Evolutionary conservation across 2,797 vertebrate genomes (phyloP).

Genomic region (Xenopus petersii): DNA sequence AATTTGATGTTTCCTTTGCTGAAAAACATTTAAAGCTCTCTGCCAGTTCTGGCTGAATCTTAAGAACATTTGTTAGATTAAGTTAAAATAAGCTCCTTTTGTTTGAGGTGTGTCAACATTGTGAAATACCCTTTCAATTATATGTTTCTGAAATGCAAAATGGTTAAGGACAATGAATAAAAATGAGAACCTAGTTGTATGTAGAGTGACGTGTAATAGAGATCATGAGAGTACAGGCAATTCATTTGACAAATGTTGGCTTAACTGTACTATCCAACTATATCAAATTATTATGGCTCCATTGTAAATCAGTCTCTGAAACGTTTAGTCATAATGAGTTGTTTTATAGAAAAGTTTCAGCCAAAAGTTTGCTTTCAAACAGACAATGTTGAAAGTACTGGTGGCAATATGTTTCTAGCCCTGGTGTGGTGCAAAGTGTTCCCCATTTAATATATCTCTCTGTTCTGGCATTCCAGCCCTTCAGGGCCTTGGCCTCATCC

Average conservation of each 20-base stretch:
- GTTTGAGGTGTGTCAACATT: conserved; percentile 42
- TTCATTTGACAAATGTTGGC: not conserved
- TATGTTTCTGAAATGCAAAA: conserved; percentile 25
- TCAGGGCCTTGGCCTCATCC: no score
- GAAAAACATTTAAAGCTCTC: conserved; percentile 20
- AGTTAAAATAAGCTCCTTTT: conserved; percentile 34
- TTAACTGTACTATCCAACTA: not conserved
- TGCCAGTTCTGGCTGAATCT: conserved; percentile 33
- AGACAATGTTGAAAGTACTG: no score
- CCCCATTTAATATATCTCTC: no score
- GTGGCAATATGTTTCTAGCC: no score
- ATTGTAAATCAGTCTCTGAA: not conserved
- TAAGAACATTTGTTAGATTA: conserved; percentile 38
- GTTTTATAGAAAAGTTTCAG: no score
- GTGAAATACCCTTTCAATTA: conserved; percentile 31
- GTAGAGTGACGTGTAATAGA: not conserved
- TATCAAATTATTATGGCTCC: not conserved
- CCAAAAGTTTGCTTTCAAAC: no score
- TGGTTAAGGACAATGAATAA: conserved; percentile 16
- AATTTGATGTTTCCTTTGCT: not conserved
- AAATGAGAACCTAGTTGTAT: not conserved
- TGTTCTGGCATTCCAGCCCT: no score
- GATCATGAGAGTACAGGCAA: not conserved
- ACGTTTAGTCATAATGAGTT: not conserved
- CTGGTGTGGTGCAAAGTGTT: no score